Base-by-base conservation (phyloP, 1,140 invertebrate genomes). In the Cotesia chilonis region DNA sequence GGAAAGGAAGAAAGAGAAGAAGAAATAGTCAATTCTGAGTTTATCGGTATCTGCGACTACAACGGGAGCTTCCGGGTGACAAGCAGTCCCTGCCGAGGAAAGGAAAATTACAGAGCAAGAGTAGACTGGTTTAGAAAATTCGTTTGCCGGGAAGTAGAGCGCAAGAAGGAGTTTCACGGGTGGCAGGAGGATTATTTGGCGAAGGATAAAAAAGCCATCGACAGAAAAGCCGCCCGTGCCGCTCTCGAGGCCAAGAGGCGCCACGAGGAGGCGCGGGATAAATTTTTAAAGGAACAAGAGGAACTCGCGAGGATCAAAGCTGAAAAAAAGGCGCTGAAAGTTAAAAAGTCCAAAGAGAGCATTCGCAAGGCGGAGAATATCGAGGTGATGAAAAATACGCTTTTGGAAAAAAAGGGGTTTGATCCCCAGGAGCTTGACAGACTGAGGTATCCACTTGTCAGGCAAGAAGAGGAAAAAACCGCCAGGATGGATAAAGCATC, bases 361-460 rank as follows among this genome's bases (percentile, higher is more conserved):
- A 77, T 85, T 7, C 82, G 84, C 74, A 82, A 77, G 55, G 36
- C 73, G n/a, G 81, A 80, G 10, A 82, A 89, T 72, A 73, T 83
- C 41, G 78, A 84, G 1, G 76, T 83, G 12, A 87, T 88, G 74
- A 84, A 83, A 52, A 73, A 72, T 0, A 80, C 83, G 52, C 76
- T 89, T 4, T 71, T 88, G 12, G 57, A 75, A 4, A 88, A 87
- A 41, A 88, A 88, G 67, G 80, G 82, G 37, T 77, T 88, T 10
- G 76, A 84, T 36, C 83, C 84, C 0, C 55, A 77, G 12, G 79
- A 85, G 57, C 68, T 89, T 12, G 78, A 88, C 9, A 76, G 78
- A 6, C 78, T 82, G 52, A 81, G 87, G 68, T 60, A 79, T 3
- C 87, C 87, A 2, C 51, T 89, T 4, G 81, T 85, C n/a, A 70